Evolutionary conservation across 2,888 invertebrate genomes (phyloP).

Genomic region (Caenorhabditis sp.): DNA sequence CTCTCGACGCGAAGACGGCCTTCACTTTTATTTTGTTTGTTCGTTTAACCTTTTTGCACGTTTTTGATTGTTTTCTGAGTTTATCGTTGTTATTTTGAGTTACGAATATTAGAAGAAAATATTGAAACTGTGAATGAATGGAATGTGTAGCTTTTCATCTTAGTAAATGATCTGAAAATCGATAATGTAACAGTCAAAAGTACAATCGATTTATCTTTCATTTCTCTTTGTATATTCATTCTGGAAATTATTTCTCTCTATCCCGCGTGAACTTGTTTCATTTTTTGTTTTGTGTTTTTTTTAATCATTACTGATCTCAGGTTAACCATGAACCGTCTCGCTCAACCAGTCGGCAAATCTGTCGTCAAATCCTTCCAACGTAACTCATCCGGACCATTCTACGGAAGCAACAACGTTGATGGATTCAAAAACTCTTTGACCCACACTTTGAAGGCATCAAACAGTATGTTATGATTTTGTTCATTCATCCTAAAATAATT

Average conservation of each 20-base stretch:
- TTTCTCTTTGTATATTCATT: not conserved
- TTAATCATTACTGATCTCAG: constrained; percentile 7
- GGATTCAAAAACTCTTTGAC: constrained; percentile 56
- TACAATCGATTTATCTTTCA: not conserved
- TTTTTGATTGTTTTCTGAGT: not conserved
- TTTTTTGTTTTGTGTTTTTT: not conserved
- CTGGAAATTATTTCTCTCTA: too few species aligned
- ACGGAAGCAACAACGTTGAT: constrained; percentile 64
- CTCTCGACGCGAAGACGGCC: constrained; percentile 44
- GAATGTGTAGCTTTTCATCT: not conserved
- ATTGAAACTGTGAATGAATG: too few species aligned
- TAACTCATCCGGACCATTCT: constrained; percentile 64
- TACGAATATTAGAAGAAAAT: too few species aligned
- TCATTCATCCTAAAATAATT: not conserved
- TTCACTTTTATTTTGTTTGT: constrained; percentile 18
- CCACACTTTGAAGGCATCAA: constrained; percentile 57
- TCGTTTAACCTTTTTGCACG: constrained; percentile 15
- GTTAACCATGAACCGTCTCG: constrained; percentile 41
- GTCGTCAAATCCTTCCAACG: constrained; percentile 51
- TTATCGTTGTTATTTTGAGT: not conserved
- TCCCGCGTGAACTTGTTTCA: too few species aligned
- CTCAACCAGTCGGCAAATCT: constrained; percentile 33
- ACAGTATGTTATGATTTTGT: constrained; percentile 33
- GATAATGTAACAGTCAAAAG: too few species aligned
- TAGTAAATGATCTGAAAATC: too few species aligned